These are phyloP conservation scores for Tyrannus savana DNA, from an alignment of 2,113 vertebrate genomes.

Conservation along the genomic window DNA sequence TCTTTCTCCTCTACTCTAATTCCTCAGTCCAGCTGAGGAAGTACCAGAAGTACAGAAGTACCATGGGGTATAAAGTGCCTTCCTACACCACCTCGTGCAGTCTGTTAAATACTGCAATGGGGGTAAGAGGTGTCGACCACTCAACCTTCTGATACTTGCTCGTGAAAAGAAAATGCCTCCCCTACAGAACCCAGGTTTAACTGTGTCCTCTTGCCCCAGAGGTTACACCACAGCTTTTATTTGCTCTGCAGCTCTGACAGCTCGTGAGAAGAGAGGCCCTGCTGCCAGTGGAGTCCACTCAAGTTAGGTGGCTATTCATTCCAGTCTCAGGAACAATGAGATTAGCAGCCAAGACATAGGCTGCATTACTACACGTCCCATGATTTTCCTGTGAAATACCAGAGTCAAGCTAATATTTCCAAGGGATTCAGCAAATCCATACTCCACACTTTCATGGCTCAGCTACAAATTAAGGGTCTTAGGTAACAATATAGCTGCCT, in stretches of 20 bases:
- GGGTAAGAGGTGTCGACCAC: not conserved
- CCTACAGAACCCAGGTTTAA: not conserved
- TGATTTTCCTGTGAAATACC: not conserved
- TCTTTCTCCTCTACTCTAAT: not conserved
- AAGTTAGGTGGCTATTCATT: not conserved
- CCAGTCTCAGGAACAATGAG: not conserved
- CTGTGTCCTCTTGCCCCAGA: not conserved
- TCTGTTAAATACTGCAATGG: not conserved
- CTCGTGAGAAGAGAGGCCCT: not conserved
- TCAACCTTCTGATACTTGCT: not conserved
- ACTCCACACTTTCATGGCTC: not conserved
- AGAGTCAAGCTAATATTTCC: not conserved
- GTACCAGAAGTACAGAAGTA: not conserved
- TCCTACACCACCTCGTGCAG: not conserved
- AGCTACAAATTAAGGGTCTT: not conserved
- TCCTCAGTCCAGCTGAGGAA: not conserved
- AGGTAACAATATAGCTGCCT: not conserved
- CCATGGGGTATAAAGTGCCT: not conserved
- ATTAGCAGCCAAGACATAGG: not conserved
- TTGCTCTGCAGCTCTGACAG: not conserved
- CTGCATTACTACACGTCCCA: not conserved
- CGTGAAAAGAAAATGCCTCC: not conserved
- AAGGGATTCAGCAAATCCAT: not conserved
- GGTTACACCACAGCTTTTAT: not conserved
- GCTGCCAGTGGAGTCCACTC: not conserved